Base-by-base conservation (phyloP, 2,888 invertebrate genomes). In the Camptogramma bilineatum region DNA sequence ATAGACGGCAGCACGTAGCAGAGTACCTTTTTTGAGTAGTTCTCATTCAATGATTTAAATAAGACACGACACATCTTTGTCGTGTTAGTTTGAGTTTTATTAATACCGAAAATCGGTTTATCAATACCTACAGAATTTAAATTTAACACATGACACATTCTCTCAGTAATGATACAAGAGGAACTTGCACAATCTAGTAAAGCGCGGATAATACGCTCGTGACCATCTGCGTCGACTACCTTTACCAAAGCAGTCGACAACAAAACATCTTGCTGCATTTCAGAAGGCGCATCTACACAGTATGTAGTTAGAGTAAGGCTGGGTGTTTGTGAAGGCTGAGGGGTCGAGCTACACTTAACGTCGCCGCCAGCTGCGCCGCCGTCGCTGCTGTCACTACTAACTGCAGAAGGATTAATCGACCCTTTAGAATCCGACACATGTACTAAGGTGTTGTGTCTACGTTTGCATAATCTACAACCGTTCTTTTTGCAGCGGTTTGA, bases 401-500 rank as follows among this genome's bases (percentile, higher is more conserved):
- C 53, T 5, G 8, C 1, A 53, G 4, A 24, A 44, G 10, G 4
- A 42, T 19, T 19, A 1, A 7, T 24, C 42, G 21, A 18, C 44
- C 7, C 24, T 53, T 53, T 53, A 53, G 9, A 8, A 4, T 53
- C 53, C n/a, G 53, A 44, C 24, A 44, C 44, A 55, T 71, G 68
- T 50, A 71, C 24, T 9, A 71, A 50, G 8, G 54, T 62, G 28
- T 64, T 59, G 52, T 69, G 66, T 34, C 19, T 64, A n/a, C 58
- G 62, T 9, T 61, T 66, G 21, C 63, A 66, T 53, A 62, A 18
- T 16, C 64, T 66, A 47, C 68, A 68, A 56, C 61, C 55, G 8
- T 28, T 28, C 24, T 63, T 64, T 61, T 60, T 69, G 51, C 69
- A 71, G 13, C 47, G 34, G 28, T 70, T 72, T 10, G 72, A 51